Base-by-base conservation (phyloP, 2,113 vertebrate species). In the Pseudorasbora parva region DNA sequence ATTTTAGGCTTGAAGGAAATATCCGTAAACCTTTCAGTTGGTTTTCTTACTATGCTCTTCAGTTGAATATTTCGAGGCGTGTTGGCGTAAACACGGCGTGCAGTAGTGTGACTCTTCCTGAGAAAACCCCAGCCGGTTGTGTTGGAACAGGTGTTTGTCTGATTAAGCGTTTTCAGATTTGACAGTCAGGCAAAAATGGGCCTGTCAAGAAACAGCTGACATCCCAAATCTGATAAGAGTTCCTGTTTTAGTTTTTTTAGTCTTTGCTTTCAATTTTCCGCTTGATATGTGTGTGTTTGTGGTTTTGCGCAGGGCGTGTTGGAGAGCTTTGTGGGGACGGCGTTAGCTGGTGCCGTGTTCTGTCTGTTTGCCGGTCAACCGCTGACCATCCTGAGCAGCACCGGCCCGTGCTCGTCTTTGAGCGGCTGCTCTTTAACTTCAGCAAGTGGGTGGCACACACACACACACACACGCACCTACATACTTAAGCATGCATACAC, bases 261-360 rank as follows among this genome's bases (percentile, higher is more conserved):
- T 10, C 25, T 57, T 54, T 8, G 15, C 9, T 82, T 14, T n/a
- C 14, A 11, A 3, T 57, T 27, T 47, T 45, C 12, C 41, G 7
- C 23, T 72, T 27, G 77, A 64, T 27, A 4, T 41, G 12, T 11
- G 27, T 57, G 19, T 8, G n/a, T 15, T 21, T 78, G 19, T 41
- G 14, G 6, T 12, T 62, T 11, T 80, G 37, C 45, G 76, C 62
- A 99, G 98, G 98, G 98, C 0, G 98, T 99, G 89, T 64, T 99
- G 95, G 98, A 99, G 91, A 99, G 98, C 85, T 99, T 99, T 87
- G 91, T 99, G 89, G 98, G 98, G 27, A 99, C 98, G 0, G 98
- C 98, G 0, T 92, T 99, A 87, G 91, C 95, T 0, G 98, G 98
- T 5, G 91, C 94, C 0, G 73, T 99, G 49, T 99, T 99, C 88